These are phyloP conservation scores for Cebus imitator DNA, from an alignment of 2,113 vertebrate genomes.

Conservation along the genomic window DNA sequence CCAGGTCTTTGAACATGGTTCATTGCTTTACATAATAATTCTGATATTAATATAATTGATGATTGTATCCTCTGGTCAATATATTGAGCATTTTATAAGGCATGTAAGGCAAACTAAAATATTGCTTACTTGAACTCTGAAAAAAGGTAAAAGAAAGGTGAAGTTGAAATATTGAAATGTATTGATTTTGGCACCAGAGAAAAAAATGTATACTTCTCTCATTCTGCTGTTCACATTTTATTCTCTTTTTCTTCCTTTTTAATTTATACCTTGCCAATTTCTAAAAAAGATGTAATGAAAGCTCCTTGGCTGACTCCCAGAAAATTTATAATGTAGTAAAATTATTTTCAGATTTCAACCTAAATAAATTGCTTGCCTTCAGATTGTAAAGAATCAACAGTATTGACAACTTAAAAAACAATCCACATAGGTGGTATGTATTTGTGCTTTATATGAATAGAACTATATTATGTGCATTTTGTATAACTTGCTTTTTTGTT, in stretches of 20 bases:
- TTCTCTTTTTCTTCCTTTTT: not conserved
- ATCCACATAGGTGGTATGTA: not conserved
- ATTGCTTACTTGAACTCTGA: not conserved
- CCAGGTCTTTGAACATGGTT: not conserved
- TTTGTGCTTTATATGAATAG: not conserved
- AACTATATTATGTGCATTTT: not conserved
- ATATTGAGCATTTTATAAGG: not conserved
- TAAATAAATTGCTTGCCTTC: constrained; percentile 31
- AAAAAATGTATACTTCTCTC: not conserved
- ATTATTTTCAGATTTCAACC: constrained; percentile 24
- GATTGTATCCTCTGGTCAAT: not conserved
- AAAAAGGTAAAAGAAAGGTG: not conserved
- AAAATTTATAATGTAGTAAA: not conserved
- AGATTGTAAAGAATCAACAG: not conserved
- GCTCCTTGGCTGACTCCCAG: not conserved
- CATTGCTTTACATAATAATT: not conserved
- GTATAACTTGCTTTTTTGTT: not conserved
- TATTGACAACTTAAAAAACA: not conserved
- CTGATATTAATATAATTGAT: not conserved
- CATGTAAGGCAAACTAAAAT: not conserved
- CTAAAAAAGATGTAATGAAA: not conserved
- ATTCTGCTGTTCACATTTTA: not conserved
- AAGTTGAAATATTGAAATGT: not conserved
- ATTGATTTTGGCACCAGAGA: constrained; percentile 23
- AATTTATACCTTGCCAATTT: constrained; percentile 2